A percentile compares a stretch with the other conserved stretches of the same genome.
Evolutionary conservation across 2,113 vertebrate genomes (phyloP).

Genomic region (Heterochromis multidens): DNA sequence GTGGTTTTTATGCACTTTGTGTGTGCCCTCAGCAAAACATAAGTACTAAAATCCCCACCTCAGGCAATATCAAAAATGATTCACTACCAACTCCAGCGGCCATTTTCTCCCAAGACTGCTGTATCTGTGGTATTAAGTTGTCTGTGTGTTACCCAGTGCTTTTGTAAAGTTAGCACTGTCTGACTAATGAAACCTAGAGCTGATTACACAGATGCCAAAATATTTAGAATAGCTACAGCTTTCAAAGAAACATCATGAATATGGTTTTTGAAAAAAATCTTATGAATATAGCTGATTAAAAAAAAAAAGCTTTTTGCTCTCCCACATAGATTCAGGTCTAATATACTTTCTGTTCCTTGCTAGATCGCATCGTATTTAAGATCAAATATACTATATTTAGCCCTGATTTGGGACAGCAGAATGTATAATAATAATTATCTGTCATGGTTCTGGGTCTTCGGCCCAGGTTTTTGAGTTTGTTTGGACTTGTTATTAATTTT

Average conservation of each 20-base stretch:
- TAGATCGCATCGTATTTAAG: background rate
- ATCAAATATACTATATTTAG: background rate
- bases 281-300: background rate
- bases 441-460: too few relatives aligned
- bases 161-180: background rate
- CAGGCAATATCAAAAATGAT: conserved; percentile 14
- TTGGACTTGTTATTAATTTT: too few relatives aligned
- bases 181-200: background rate
- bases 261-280: background rate
- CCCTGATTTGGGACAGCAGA: background rate
- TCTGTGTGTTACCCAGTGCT: background rate
- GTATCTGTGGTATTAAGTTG: background rate
- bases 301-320: background rate
- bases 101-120: background rate
- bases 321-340: background rate
- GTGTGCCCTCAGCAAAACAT: conserved; percentile 30
- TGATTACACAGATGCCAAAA: background rate
- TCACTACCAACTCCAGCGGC: background rate
- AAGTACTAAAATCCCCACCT: conserved; percentile 15
- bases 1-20: background rate
- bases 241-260: background rate
- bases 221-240: background rate
- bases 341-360: background rate
- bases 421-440: background rate
- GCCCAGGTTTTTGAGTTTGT: too few relatives aligned